A percentile compares a stretch with the other conserved stretches of the same genome.
Conservation (phyloP, 2,888 invertebrate species). For the Diadromus collaris region DNA sequence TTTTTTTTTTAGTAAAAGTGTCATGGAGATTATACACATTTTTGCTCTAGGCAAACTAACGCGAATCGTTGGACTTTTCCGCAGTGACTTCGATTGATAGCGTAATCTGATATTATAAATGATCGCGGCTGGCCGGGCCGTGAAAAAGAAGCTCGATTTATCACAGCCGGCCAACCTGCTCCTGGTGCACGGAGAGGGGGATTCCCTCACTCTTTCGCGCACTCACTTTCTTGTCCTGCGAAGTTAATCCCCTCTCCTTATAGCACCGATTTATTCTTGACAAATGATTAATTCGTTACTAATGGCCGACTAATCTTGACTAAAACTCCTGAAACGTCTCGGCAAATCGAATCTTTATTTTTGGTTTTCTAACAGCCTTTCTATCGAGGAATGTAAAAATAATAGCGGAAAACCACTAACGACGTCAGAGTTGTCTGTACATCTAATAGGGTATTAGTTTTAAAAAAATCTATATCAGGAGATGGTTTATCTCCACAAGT, state of each 20-base stretch:
- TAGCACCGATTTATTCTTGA: slow-evolving; percentile 71
- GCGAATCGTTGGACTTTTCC: slow-evolving; percentile 7
- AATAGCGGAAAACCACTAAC: not conserved
- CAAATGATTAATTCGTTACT: slow-evolving; percentile 68
- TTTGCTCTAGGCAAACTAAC: slow-evolving; percentile 19
- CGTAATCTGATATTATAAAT: slow-evolving; percentile 75
- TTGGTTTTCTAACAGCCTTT: not conserved
- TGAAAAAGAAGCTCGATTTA: slow-evolving; percentile 69
- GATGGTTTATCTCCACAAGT: not conserved
- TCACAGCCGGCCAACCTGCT: slow-evolving; percentile 62
- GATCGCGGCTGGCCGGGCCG: slow-evolving; percentile 58
- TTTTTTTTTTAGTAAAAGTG: slow-evolving; percentile 30
- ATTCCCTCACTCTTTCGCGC: slow-evolving; percentile 12
- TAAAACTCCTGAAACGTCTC: slow-evolving; percentile 47
- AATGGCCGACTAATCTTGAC: slow-evolving; percentile 54
- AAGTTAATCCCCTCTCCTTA: slow-evolving; percentile 71
- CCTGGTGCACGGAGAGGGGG: slow-evolving; percentile 8
- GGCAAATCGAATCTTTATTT: slow-evolving; percentile 52
- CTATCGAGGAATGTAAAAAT: not conserved
- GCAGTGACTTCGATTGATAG: slow-evolving; percentile 72
- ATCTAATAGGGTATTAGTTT: not conserved
- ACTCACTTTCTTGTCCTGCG: slow-evolving; percentile 61
- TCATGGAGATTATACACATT: slow-evolving; percentile 23
- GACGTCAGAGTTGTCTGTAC: not conserved
- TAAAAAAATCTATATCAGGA: not conserved